Base-by-base conservation (phyloP, 2,888 invertebrate species). In the Pycnomerus fuliginosus region DNA sequence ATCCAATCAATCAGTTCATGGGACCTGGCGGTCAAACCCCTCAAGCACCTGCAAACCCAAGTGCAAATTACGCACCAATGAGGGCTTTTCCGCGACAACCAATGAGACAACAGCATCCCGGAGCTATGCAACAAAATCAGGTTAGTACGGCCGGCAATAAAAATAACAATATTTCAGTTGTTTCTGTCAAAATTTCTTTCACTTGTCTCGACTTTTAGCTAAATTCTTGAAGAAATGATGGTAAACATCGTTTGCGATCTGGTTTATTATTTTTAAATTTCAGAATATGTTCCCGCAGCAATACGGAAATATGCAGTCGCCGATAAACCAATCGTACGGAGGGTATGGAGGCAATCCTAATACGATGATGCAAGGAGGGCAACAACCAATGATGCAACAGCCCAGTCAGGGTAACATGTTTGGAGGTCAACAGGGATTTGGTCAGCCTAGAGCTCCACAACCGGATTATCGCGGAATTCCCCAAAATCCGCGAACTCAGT, bases 321-420 rank as follows among this genome's bases (percentile, higher is more conserved):
- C 76, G 16, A 80, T 82, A 75, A 76, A 73, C 57, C 84, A 84
- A 68, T 80, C 78, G 60, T 85, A 84, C 59, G 77, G 77, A 27
- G 80, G 78, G 44, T 83, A 82, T 57, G 74, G 71, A 7, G 44
- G 27, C 50, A 60, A 73, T 68, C 60, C 71, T 63, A 68, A 73
- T 43, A 37, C 55, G n/a, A 64, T 65, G 55, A 66, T 67, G 59
- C 64, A 55, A 49, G 60, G 60, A 44, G 60, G 56, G 11, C 64
- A 64, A 34, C 74, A 71, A 53, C 71, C 74, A 12, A 5, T 7
- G 20, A 25, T 25, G 25, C 64, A 68, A 51, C 64, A 62, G 27
- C 58, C 58, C 11, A 63, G 63, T 33, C 74, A 72, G 55, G 71
- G 75, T 15, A 62, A 61, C 14, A 71, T 72, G 70, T 70, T 69